phyloP scores from a whole-genome alignment of 2,113 vertebrate species.

The Galbula dea region DNA sequence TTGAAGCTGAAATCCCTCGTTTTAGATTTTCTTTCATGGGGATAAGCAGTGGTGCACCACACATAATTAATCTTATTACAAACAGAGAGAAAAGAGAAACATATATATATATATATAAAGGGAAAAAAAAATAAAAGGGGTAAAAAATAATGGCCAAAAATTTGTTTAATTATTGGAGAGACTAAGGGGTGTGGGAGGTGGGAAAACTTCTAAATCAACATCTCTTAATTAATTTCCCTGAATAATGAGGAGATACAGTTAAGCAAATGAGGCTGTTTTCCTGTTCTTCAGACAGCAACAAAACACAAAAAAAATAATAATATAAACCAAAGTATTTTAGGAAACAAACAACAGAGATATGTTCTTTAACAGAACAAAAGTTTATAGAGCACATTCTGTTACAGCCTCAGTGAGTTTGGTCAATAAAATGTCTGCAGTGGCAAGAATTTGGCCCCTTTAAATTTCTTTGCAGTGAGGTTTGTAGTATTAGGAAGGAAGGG shows the following conservation, averaged over 20 bases:
- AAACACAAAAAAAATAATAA: neutral
- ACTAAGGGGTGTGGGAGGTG: neutral
- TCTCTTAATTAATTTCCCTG: slow-evolving; percentile 77
- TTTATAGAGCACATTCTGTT: neutral
- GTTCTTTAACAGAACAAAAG: slow-evolving; percentile 1
- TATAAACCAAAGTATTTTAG: neutral
- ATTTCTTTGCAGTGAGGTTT: neutral
- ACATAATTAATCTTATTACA: slow-evolving; percentile 88
- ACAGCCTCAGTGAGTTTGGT: neutral
- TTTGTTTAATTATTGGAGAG: slow-evolving; percentile 75
- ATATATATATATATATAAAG: neutral
- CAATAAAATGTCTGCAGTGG: neutral
- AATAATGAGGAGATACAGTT: slow-evolving; percentile 24
- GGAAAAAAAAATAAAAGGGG: neutral
- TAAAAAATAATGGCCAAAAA: slow-evolving; percentile 24
- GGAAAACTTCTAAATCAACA: slow-evolving; percentile 68
- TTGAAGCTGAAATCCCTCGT: slow-evolving; percentile 84
- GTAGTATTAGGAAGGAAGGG: neutral
- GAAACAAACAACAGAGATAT: neutral
- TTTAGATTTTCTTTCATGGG: slow-evolving; percentile 87
- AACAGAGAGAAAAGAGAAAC: slow-evolving; percentile 73
- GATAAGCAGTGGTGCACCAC: slow-evolving; percentile 83
- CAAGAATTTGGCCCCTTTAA: neutral
- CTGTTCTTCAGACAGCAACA: neutral
- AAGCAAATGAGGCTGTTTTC: slow-evolving; percentile 1